Base-by-base conservation (phyloP, 2,797 vertebrate genomes). In the Acrossocheilus fasciatus region DNA sequence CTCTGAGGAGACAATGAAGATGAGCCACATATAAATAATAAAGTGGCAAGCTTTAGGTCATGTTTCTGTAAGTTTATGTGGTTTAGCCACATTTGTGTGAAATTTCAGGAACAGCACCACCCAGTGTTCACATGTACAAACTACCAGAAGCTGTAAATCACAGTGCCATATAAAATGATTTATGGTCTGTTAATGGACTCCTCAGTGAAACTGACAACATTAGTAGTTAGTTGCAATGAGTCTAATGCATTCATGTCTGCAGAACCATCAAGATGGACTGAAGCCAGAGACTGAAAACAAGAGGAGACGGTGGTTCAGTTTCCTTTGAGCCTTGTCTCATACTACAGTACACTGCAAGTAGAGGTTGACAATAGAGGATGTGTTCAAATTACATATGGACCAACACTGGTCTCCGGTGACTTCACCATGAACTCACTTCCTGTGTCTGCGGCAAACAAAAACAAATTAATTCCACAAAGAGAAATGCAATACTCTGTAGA, bases 1-100 rank as follows among this genome's bases (percentile, higher is more conserved):
- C 93, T 97, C 98, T 99, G 91, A 34, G 59, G 15, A 90, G 10
- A 89, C 26, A 87, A 81, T 82, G 26, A 79, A 64, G 39, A 41
- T n/a, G 68, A 57, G 43, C 17, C 52, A 84, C 18, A 86, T 14
- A 64, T 43, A 26, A 80, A 72, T 78, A 47, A 43, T 78, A 50
- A 43, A 52, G 41, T 2, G 4, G 54, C 17, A 57, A 45, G 1
- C 12, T 66, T 20, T 50, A 50, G 3, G 20, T 45, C 10, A 36
- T 45, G 18, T 70, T 59, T 17, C 6, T 75, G 30, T 68, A 12
- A 77, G 30, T 17, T 34, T 26, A 9, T 76, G 7, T 15, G 17
- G 84, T 41, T 69, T 81, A 4, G 8, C 57, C 34, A 54, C 14
- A 0, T 26, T 39, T 68, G 14, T 23, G 17, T 45, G 26, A 26